Evolutionary conservation across 92 coral and sea anemone genomes (phyloP).

Genomic region (Umimayanthus kanabou): DNA sequence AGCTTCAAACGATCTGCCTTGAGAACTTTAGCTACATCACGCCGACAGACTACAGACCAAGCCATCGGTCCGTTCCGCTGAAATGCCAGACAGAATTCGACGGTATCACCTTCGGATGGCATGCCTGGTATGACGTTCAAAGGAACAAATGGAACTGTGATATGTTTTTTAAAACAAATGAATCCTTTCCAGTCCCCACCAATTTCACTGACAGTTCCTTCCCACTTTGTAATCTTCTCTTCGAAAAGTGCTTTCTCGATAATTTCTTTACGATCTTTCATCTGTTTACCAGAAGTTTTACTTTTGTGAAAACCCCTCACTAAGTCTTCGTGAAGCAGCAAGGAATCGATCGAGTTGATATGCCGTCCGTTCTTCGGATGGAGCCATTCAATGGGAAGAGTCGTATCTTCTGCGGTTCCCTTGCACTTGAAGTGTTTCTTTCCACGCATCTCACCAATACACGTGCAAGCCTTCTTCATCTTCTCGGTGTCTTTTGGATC

Average conservation of each 20-base stretch:
- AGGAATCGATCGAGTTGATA: conserved; percentile 68
- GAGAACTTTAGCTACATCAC: conserved; percentile 50
- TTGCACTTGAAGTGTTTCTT: conserved; percentile 47
- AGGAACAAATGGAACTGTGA: conserved; percentile 72
- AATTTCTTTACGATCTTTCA: conserved; percentile 53
- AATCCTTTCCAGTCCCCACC: conserved; percentile 71
- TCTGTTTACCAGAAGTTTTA: not conserved
- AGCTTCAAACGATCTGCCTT: conserved; percentile 47
- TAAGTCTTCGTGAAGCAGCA: conserved; percentile 69
- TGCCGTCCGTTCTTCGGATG: conserved; percentile 62
- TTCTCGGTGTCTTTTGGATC: conserved; percentile 75
- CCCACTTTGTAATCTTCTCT: conserved; percentile 58
- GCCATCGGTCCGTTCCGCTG: conserved; percentile 81
- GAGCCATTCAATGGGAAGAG: conserved; percentile 80
- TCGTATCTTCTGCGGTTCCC: conserved; percentile 50
- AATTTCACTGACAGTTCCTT: conserved; percentile 70
- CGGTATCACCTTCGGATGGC: conserved; percentile 74
- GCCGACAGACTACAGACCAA: conserved; percentile 62
- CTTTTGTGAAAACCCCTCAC: conserved; percentile 52
- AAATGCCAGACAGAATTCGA: conserved; percentile 70
- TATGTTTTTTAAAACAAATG: conserved; percentile 59
- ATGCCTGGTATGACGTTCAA: conserved; percentile 62
- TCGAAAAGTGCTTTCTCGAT: conserved; percentile 67
- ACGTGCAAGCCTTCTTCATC: conserved; percentile 53
- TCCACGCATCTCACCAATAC: conserved; percentile 50